Percentiles rank a stretch among this genome's conserved stretches.
Conservation (phyloP, 37 sponge, comb jelly and placozoan genomes). For the Cladorhizidae sp. region DNA sequence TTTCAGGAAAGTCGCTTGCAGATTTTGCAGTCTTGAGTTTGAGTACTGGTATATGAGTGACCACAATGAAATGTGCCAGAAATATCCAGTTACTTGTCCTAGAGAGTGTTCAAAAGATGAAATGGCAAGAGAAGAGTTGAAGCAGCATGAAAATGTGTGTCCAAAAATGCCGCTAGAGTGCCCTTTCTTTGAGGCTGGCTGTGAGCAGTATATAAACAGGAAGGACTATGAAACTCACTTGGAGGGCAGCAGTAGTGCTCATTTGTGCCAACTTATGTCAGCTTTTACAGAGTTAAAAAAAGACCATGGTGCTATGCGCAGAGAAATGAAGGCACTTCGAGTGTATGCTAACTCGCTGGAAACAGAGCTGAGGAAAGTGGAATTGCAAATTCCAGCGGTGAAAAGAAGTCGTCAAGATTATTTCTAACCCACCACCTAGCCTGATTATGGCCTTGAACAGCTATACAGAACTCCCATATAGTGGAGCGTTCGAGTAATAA, state of each 20-base stretch:
- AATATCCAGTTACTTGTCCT: neutral
- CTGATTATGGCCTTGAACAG: no score
- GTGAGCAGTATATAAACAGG: neutral
- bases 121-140: neutral
- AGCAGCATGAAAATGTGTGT: neutral
- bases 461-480: no score
- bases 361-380: no score
- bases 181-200: conserved; percentile 5
- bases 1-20: neutral
- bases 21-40: neutral
- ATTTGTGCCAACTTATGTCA: neutral
- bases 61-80: neutral
- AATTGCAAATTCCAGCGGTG: no score
- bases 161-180: neutral
- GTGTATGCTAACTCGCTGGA: no score
- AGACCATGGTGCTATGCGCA: no score
- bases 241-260: neutral
- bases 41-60: neutral
- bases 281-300: neutral
- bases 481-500: no score
- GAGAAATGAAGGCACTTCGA: no score
- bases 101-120: neutral
- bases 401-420: no score
- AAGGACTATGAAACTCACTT: neutral
- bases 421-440: no score